These are phyloP conservation scores for Ceratitis capitata DNA, from an alignment of 1,140 invertebrate genomes.

Conservation along the genomic window DNA sequence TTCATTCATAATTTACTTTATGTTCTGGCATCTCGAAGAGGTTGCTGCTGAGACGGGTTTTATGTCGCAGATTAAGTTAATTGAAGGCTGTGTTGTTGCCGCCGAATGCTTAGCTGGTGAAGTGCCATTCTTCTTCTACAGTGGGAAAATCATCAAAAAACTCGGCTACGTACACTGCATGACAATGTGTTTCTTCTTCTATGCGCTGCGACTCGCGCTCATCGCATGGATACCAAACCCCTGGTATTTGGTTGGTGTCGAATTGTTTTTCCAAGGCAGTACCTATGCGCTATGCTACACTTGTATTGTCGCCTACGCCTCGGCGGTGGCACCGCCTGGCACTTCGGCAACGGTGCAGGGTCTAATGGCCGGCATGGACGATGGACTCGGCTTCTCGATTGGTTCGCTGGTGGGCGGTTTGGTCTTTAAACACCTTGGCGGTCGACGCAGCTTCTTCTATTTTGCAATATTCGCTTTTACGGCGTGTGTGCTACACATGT, in stretches of 20 bases:
- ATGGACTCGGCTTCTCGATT: conserved; percentile 76
- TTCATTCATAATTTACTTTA: conserved; percentile 80
- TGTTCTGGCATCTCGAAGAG: conserved; percentile 83
- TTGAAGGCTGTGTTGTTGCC: conserved; percentile 79
- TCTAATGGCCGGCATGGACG: conserved; percentile 83
- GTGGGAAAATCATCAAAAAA: conserved; percentile 76
- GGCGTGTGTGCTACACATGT: conserved; percentile 68
- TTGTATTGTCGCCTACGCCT: conserved; percentile 81
- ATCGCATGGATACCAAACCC: conserved; percentile 77
- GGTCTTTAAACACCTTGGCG: conserved; percentile 70
- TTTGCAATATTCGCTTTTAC: conserved; percentile 68
- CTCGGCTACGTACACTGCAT: conserved; percentile 78
- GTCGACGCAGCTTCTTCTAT: conserved; percentile 68
- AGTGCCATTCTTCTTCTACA: conserved; percentile 77
- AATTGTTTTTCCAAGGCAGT: conserved; percentile 79
- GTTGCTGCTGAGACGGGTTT: conserved; percentile 71
- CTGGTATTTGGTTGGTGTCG: conserved; percentile 78
- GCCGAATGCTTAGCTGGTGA: conserved; percentile 79
- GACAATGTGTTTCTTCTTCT: conserved; percentile 76
- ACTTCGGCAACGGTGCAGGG: conserved; percentile 85
- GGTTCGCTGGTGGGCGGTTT: conserved; percentile 73
- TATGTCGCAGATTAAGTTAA: conserved; percentile 75
- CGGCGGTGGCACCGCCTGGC: conserved; percentile 76
- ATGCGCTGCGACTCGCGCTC: conserved; percentile 73
- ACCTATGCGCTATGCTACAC: conserved; percentile 83